Base-by-base conservation (phyloP, 2,888 invertebrate species). In the Isoperla grammatica region DNA sequence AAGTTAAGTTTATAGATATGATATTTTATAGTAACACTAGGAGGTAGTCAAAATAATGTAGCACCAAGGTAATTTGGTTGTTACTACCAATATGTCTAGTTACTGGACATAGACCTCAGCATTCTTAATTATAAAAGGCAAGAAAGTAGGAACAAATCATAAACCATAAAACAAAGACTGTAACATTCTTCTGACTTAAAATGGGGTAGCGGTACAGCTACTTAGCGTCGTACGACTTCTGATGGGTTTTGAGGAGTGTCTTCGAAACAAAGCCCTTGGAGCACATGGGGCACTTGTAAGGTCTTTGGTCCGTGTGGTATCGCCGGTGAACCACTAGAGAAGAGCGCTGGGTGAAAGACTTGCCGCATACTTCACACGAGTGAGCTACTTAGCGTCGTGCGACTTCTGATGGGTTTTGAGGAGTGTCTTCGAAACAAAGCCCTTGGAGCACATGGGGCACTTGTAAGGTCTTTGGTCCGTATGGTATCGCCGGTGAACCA, bases 391-490 rank as follows among this genome's bases (percentile, higher is more conserved):
- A n/a, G n/a, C n/a, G n/a, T 37, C 20, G 29, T 64, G 64, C 20
- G 40, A 58, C 22, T 81, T 82, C 67, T 82, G 75, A 66, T 84
- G 84, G 74, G 82, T 79, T 68, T 82, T 81, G 53, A 84, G 75
- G 73, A 82, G 78, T 5, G 83, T 82, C 70, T 80, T 81, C 63
- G 83, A 81, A 17, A 81, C 82, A 72, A 83, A 84, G 29, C 81
- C 82, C 68, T 82, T 81, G 2, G 77, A 76, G 71, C 84, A 84
- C 65, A 81, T 74, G 61, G 72, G 76, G 70, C 84, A 84, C 58
- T 72, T 72, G 73, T 82, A 83, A 0, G 83, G 83, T 62, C 81
- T 73, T 17, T 60, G 60, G 3, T 55, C 60, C 22, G 59, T 59
- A 13, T 60, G 60, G 23, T 60, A 60, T 9, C 60, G 73, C 70